These are phyloP conservation scores for Lithophane leautieri DNA, from an alignment of 2,888 invertebrate genomes.

Conservation along the genomic window DNA sequence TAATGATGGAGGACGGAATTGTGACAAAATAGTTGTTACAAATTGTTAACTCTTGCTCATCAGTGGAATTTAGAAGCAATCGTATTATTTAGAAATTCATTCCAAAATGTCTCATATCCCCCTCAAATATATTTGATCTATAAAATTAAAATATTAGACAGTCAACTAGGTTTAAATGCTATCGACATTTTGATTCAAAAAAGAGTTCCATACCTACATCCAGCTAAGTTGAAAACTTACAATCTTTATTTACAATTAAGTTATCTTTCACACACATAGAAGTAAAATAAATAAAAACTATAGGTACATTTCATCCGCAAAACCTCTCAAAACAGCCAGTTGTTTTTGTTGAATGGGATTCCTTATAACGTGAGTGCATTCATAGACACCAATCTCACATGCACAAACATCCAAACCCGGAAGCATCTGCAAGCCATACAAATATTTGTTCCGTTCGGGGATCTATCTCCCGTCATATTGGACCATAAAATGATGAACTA, in stretches of 20 bases:
- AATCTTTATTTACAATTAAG: too few relatives aligned
- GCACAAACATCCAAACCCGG: slow-evolving; percentile 17
- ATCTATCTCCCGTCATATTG: slow-evolving; percentile 27
- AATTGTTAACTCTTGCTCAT: background rate
- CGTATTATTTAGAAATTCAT: background rate
- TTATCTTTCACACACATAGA: background rate
- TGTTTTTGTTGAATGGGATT: slow-evolving; percentile 5
- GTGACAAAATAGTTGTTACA: background rate
- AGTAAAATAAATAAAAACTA: background rate
- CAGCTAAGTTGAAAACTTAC: too few relatives aligned
- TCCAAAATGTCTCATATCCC: background rate
- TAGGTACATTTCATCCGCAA: background rate
- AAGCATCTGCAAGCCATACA: slow-evolving; percentile 20
- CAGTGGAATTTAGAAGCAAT: background rate
- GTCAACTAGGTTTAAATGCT: background rate
- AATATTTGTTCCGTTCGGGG: slow-evolving; percentile 31
- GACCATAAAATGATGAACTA: slow-evolving; percentile 7
- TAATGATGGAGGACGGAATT: slow-evolving; percentile 2
- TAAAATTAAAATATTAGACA: background rate
- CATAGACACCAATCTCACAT: slow-evolving; percentile 11
- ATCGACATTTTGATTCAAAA: background rate
- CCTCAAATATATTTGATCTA: too few relatives aligned
- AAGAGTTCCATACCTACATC: background rate
- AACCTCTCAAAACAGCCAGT: background rate
- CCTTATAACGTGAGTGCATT: background rate